Evolutionary conservation across 2,797 vertebrate genomes (phyloP).

Genomic region (Adrianichthys oophorus): DNA sequence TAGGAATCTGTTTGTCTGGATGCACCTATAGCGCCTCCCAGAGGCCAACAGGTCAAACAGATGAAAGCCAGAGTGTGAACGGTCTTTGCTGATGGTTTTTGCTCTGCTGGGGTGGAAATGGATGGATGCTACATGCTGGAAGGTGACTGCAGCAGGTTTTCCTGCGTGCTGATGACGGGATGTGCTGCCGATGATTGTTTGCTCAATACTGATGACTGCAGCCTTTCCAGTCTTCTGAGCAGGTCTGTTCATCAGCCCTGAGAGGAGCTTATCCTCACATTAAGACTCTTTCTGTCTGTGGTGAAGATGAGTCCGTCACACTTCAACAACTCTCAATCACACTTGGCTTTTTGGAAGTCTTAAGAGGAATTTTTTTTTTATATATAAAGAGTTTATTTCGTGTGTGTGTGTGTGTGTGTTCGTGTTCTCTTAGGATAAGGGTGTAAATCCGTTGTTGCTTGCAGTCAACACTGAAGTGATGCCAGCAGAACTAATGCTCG

Average conservation of each 20-base stretch:
- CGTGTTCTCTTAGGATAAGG: conserved; percentile 25
- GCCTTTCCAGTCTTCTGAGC: conserved; percentile 60
- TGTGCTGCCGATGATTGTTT: conserved; percentile 13
- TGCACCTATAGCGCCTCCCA: too few species aligned
- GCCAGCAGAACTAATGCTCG: conserved; percentile 10
- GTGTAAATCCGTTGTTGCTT: conserved; percentile 18
- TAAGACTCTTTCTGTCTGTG: conserved; percentile 33
- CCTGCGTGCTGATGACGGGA: conserved; percentile 16
- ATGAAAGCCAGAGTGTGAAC: too few species aligned
- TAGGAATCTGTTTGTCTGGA: too few species aligned
- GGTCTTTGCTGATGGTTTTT: too few species aligned
- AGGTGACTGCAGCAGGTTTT: conserved; percentile 48
- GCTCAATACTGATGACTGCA: conserved; percentile 68
- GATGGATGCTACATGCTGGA: too few species aligned
- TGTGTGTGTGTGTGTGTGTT: conserved; percentile 13
- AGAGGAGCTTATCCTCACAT: conserved; percentile 33
- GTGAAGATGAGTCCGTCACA: conserved; percentile 50
- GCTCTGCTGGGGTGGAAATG: too few species aligned
- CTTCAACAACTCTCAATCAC: conserved; percentile 20
- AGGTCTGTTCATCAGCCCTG: conserved; percentile 55
- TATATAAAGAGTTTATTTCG: conserved; percentile 26
- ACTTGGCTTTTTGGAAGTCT: conserved; percentile 4
- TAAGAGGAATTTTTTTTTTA: conserved; percentile 21
- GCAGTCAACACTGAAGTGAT: conserved; percentile 23
- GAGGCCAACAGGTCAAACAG: too few species aligned